Base-by-base conservation (phyloP, 1,140 invertebrate species). In the Anoplophora glabripennis region DNA sequence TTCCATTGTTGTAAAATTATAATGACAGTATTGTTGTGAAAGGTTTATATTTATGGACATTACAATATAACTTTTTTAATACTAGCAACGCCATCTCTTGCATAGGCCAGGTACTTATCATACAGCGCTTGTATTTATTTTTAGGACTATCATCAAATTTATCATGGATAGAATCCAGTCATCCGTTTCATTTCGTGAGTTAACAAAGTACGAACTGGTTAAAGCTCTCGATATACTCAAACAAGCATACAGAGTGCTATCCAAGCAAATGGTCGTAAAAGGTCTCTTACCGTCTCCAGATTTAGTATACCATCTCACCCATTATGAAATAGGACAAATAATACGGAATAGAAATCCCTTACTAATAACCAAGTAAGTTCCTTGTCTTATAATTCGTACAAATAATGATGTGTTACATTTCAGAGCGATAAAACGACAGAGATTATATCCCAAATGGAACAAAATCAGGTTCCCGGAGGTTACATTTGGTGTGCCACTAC, bases 241-340 rank as follows among this genome's bases (percentile, higher is more conserved):
- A 51, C 37, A 83, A 18, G 85, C 81, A 0, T 86, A 84, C 60
- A 73, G 77, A 37, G 70, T 74, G 37, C 70, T 93, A 4, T 86
- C 79, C 0, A 62, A 77, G 11, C 61, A 83, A 15, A 78, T 93
- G 75, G 78, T 82, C 0, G 61, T 69, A 1, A 79, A 86, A 60
- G 86, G 85, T 58, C 76, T 80, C 10, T 61, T 94, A 11, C 89
- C 89, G 0, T 78, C 85, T 42, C 64, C 71, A 12, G 80, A 87
- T 18, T 74, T 93, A 0, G 72, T 93, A 18, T 90, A 84, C 70
- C 89, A 83, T 73, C 77, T 93, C 45, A 86, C 86, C 1, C 76
- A 83, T 28, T 61, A 79, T 36, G 90, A 93, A 75, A 78, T 93
- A 10, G 74, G 75, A 11, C 63, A 76, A 34, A 75, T 90, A 0